Percentiles rank a stretch among this genome's conserved stretches.
Conservation (phyloP, 2,113 vertebrate genomes). For the Lanius ludovicianus region DNA sequence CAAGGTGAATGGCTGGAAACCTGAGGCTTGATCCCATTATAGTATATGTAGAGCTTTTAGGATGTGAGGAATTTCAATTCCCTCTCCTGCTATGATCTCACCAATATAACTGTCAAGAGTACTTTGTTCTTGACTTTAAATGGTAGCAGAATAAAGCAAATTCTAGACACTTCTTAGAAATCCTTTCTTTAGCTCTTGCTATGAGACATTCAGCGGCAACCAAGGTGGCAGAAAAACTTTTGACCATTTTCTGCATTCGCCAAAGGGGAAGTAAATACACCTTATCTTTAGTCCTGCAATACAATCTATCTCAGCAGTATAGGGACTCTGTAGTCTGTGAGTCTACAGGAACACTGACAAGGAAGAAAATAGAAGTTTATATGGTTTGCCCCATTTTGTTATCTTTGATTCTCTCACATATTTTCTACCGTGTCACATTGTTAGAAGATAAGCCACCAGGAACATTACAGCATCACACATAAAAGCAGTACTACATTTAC, state of each 20-base stretch:
- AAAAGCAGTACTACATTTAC: background rate
- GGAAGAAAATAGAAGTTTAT: background rate
- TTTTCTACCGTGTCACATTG: background rate
- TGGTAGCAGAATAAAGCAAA: background rate
- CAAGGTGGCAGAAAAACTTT: background rate
- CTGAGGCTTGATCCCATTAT: background rate
- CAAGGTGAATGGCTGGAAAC: accelerated
- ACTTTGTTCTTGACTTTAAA: background rate
- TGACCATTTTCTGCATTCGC: background rate
- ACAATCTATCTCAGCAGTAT: background rate
- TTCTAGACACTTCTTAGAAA: background rate
- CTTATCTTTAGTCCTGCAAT: background rate
- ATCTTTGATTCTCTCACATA: background rate
- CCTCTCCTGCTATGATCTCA: background rate
- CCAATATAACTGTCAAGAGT: background rate
- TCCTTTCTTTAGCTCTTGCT: background rate
- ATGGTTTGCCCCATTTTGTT: background rate
- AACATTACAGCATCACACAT: background rate
- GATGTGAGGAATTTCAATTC: background rate
- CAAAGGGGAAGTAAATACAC: background rate
- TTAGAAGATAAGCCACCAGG: background rate
- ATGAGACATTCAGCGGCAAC: background rate
- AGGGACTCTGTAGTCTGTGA: background rate
- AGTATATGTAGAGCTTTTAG: background rate
- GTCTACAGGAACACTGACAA: background rate